Conservation (phyloP, 2,797 vertebrate genomes). For the Cossypha heuglini region DNA sequence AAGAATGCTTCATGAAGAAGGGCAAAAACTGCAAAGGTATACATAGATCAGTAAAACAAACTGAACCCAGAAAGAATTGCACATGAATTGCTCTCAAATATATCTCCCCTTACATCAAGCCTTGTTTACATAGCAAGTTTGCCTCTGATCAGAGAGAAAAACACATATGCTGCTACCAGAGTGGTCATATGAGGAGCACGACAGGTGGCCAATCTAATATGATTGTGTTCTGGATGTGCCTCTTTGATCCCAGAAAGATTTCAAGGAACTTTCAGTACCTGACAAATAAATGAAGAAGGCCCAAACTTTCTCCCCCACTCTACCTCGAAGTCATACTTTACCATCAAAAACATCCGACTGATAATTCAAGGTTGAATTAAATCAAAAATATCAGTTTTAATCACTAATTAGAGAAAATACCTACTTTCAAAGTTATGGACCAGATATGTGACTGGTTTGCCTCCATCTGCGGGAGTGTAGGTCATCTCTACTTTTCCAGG, state of each 20-base stretch:
- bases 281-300: neutral
- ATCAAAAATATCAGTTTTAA: neutral
- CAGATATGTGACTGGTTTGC: constrained; percentile 82
- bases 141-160: neutral
- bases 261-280: neutral
- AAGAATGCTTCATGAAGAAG: neutral
- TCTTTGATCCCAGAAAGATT: neutral
- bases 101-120: neutral
- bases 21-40: neutral
- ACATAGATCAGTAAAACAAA: neutral
- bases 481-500: constrained; percentile 93
- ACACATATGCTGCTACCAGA: neutral
- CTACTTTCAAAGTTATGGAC: constrained; percentile 92
- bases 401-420: neutral
- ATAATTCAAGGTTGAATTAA: neutral
- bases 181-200: neutral
- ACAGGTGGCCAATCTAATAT: neutral
- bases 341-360: neutral
- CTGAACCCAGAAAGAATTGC: neutral
- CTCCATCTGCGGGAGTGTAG: constrained; percentile 83
- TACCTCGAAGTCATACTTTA: neutral
- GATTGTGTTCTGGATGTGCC: neutral
- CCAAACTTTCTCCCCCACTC: neutral
- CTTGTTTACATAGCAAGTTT: neutral
- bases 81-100: neutral